Evolutionary conservation across 2,113 vertebrate genomes (phyloP).

Genomic region (Rhabdornis inornatus): DNA sequence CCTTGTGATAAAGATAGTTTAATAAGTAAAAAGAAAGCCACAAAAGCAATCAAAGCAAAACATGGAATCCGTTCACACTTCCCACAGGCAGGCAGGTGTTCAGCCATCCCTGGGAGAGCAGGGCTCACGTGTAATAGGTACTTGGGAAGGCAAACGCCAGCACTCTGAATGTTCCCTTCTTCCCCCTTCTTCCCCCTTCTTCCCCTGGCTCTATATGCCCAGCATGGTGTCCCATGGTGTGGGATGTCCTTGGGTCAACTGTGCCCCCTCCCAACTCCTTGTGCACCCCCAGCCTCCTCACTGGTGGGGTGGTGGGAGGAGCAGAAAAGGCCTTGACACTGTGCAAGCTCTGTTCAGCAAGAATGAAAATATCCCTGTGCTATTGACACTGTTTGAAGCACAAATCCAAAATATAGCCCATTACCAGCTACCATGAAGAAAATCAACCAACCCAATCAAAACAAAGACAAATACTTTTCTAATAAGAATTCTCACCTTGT

Average conservation of each 20-base stretch:
- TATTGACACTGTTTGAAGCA: background rate
- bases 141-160: background rate
- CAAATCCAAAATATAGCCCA: background rate
- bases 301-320: background rate
- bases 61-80: background rate
- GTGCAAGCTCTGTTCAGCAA: background rate
- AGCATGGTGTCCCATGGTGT: background rate
- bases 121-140: accelerated
- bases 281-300: accelerated
- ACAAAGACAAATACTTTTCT: background rate
- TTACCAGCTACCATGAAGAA: background rate
- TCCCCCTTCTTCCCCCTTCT: too few relatives aligned
- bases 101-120: background rate
- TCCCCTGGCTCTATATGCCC: background rate
- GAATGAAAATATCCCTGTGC: background rate
- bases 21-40: background rate
- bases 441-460: background rate
- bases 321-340: background rate
- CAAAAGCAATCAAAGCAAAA: background rate
- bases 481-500: background rate
- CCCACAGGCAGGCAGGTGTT: background rate
- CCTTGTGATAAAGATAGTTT: background rate
- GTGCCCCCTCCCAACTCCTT: background rate
- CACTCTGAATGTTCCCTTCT: background rate
- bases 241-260: background rate